phyloP scores from a whole-genome alignment of 2,797 vertebrate genomes.

The Lates japonicus region DNA sequence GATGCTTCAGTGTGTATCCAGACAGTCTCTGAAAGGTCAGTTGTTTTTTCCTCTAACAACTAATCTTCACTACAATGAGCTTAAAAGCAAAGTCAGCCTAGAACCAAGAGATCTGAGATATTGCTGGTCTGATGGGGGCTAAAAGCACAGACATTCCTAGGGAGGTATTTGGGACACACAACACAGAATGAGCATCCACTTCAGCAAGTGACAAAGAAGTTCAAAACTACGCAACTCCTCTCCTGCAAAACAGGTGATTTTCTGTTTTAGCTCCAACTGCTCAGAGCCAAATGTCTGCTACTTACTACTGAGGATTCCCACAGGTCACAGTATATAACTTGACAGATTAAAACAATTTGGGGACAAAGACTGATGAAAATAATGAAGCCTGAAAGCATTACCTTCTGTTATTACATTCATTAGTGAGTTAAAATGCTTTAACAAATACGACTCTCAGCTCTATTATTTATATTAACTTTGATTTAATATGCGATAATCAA shows the following conservation, averaged over 20 bases:
- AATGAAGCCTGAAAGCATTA: background rate
- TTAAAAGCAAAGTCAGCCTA: slow-evolving; percentile 49
- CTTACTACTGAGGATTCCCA: background rate
- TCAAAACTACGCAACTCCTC: background rate
- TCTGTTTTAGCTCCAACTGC: background rate
- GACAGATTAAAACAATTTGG: background rate
- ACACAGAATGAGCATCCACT: slow-evolving; percentile 16
- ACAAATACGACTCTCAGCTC: background rate
- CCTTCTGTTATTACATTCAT: background rate
- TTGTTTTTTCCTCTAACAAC: slow-evolving; percentile 15
- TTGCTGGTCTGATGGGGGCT: slow-evolving; percentile 50
- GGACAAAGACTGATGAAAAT: background rate
- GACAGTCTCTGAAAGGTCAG: slow-evolving; percentile 8
- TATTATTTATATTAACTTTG: background rate
- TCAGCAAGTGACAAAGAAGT: background rate
- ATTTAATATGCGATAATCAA: background rate
- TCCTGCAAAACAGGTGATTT: background rate
- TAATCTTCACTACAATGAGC: slow-evolving; percentile 58
- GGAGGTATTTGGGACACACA: slow-evolving; percentile 43
- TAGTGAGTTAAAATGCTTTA: background rate
- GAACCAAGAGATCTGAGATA: slow-evolving; percentile 44
- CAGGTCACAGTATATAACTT: background rate
- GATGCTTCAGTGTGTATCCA: slow-evolving; percentile 10
- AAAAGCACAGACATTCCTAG: slow-evolving; percentile 62
- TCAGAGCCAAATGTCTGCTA: background rate